These are phyloP conservation scores for Nothobranchius kuhntae DNA, from an alignment of 2,113 vertebrate species.

Conservation along the genomic window DNA sequence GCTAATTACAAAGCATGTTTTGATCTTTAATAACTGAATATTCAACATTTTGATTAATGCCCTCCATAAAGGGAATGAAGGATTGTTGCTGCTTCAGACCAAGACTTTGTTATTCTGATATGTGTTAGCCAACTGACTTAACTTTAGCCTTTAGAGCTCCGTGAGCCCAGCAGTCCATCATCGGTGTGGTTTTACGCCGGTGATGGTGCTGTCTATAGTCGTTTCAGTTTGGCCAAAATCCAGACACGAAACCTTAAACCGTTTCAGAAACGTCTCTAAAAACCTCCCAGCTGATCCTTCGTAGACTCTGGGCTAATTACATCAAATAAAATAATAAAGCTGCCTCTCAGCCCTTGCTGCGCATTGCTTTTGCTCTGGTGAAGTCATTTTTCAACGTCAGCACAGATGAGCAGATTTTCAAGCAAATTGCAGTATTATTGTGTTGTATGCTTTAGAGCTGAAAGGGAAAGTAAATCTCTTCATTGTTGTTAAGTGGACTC, in stretches of 20 bases:
- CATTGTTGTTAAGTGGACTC: constrained; percentile 1
- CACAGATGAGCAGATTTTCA: constrained; percentile 17
- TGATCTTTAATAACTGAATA: constrained; percentile 72
- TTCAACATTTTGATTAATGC: constrained; percentile 61
- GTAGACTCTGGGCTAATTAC: background rate
- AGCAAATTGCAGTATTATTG: constrained; percentile 1
- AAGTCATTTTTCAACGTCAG: constrained; percentile 23
- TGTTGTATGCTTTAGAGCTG: background rate
- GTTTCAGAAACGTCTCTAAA: constrained; percentile 16
- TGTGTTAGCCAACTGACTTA: constrained; percentile 46
- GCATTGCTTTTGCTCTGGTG: constrained; percentile 3
- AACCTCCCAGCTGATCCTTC: constrained; percentile 23
- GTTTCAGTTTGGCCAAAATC: constrained; percentile 13
- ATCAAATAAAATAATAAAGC: background rate
- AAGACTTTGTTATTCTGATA: constrained; percentile 52
- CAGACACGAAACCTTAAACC: constrained; percentile 30
- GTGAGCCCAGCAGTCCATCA: constrained; percentile 38
- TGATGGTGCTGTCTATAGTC: constrained; percentile 26
- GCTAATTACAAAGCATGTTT: constrained; percentile 65
- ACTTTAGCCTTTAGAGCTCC: constrained; percentile 31
- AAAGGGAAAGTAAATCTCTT: background rate
- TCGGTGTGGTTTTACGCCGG: constrained; percentile 40
- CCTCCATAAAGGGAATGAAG: constrained; percentile 39
- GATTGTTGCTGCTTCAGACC: constrained; percentile 43
- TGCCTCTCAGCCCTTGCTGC: constrained; percentile 21